A percentile compares a stretch with the other conserved stretches of the same genome.
phyloP scores from a whole-genome alignment of 2,113 vertebrate species.

The Leptocoma aspasia region DNA sequence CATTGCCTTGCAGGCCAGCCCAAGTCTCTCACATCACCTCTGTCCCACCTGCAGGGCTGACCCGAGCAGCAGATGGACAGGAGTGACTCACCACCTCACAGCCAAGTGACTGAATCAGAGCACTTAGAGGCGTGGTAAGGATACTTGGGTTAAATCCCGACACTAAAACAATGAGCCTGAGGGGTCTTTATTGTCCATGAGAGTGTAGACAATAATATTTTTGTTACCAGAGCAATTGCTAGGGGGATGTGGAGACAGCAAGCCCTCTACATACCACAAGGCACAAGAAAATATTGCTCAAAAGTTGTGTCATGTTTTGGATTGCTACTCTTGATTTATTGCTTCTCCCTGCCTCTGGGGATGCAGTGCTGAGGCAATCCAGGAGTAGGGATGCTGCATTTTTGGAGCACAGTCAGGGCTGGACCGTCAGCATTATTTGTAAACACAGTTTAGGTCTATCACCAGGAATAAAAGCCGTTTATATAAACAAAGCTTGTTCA shows the following conservation, averaged over 20 bases:
- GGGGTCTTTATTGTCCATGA: conserved; percentile 49
- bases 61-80: neutral
- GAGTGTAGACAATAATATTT: conserved; percentile 67
- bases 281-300: conserved; percentile 56
- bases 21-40: neutral
- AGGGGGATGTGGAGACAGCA: conserved; percentile 40
- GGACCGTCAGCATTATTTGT: conserved; percentile 46
- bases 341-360: conserved; percentile 39
- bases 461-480: conserved; percentile 13
- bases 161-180: conserved; percentile 41
- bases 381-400: conserved; percentile 38
- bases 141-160: neutral
- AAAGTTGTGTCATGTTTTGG: conserved; percentile 59
- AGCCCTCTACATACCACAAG: conserved; percentile 25
- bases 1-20: neutral
- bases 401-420: conserved; percentile 20
- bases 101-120: conserved; percentile 41
- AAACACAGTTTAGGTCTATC: conserved; percentile 30
- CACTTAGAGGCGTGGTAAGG: conserved; percentile 13
- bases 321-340: conserved; percentile 50
- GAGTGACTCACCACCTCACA: neutral
- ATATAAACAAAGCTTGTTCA: neutral
- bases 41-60: neutral
- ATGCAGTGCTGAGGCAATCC: conserved; percentile 30
- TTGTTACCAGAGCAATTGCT: conserved; percentile 58